A percentile compares a stretch with the other conserved stretches of the same genome.
Evolutionary conservation across 2,797 vertebrate species (phyloP).

Genomic region (Chiroxiphia lanceolata): DNA sequence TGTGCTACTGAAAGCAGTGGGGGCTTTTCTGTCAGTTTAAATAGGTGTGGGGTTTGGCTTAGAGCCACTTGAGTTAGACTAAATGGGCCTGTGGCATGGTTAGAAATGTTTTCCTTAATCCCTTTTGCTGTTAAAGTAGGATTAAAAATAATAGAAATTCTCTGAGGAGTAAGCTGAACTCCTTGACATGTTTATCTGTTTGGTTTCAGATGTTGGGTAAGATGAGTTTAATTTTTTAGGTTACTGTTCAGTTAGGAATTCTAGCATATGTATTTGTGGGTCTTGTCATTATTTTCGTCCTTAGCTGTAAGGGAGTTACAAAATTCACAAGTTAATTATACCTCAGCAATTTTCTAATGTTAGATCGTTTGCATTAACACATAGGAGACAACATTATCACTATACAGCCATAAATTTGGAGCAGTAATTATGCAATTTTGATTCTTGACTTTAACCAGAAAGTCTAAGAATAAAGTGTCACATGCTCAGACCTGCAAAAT

Average conservation of each 20-base stretch:
- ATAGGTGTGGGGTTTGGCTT: constrained; percentile 52
- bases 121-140: constrained; percentile 13
- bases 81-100: not conserved
- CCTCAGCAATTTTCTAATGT: not conserved
- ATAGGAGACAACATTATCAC: not conserved
- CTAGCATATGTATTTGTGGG: not conserved
- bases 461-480: constrained; percentile 7
- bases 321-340: not conserved
- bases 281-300: not conserved
- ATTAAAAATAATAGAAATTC: constrained; percentile 33
- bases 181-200: not conserved
- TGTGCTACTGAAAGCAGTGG: not conserved
- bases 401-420: constrained; percentile 15
- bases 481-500: not conserved
- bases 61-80: constrained; percentile 29
- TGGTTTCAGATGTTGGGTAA: not conserved
- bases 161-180: not conserved
- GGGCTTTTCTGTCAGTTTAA: constrained; percentile 22
- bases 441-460: constrained; percentile 24
- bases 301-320: not conserved
- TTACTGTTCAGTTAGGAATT: not conserved
- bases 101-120: constrained; percentile 28
- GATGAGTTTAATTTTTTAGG: not conserved
- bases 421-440: constrained; percentile 44
- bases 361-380: not conserved